phyloP scores from a whole-genome alignment of 2,888 invertebrate species.

The Tetragonisca angustula region DNA sequence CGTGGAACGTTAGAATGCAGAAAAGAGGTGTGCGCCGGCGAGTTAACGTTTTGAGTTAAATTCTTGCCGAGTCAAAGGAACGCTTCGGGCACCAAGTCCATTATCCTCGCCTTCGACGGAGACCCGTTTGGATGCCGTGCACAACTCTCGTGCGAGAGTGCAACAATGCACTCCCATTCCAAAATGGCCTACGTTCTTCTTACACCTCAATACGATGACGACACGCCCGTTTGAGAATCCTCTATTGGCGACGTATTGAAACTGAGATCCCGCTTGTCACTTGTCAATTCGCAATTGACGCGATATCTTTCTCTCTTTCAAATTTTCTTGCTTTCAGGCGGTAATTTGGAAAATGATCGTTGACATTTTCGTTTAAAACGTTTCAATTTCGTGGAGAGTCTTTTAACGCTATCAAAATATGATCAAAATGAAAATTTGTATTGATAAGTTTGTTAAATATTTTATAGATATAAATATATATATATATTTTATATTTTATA shows the following conservation, averaged over 20 bases:
- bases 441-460: too few relatives aligned
- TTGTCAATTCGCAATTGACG: not conserved
- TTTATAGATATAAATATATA: too few relatives aligned
- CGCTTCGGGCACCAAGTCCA: slow-evolving; percentile 59
- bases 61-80: slow-evolving; percentile 72
- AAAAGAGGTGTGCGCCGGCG: slow-evolving; percentile 72
- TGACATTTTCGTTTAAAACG: not conserved
- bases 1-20: slow-evolving; percentile 71
- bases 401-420: too few relatives aligned
- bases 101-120: slow-evolving; percentile 51
- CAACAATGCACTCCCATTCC: slow-evolving; percentile 10
- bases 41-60: slow-evolving; percentile 72
- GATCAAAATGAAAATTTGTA: too few relatives aligned
- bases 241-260: not conserved
- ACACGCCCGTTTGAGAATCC: not conserved
- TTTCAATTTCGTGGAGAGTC: too few relatives aligned
- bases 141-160: slow-evolving; percentile 9
- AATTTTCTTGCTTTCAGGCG: not conserved
- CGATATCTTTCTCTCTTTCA: not conserved
- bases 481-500: too few relatives aligned
- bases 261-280: not conserved
- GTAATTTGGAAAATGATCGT: not conserved
- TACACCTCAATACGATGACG: not conserved
- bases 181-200: slow-evolving; percentile 1
- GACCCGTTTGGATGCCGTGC: slow-evolving; percentile 33